These are phyloP conservation scores for Eupleurogrammus muticus DNA, from an alignment of 2,797 vertebrate species.

Conservation along the genomic window DNA sequence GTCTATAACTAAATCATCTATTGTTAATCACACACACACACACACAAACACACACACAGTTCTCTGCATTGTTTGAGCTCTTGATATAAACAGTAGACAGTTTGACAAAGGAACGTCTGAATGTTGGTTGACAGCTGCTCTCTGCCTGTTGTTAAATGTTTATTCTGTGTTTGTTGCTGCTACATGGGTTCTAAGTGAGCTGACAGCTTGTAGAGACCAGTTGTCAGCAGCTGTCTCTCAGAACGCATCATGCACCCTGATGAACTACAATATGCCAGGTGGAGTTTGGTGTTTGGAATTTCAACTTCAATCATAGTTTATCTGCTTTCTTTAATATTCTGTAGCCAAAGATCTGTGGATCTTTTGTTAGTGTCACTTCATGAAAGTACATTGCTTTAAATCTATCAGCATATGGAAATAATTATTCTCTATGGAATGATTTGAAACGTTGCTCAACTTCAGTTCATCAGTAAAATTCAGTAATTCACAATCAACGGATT, in stretches of 20 bases:
- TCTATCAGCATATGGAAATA: no score
- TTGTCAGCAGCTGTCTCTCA: slow-evolving; percentile 55
- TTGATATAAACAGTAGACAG: slow-evolving; percentile 37
- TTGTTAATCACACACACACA: slow-evolving; percentile 45
- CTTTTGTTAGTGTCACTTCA: background rate
- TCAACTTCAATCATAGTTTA: background rate
- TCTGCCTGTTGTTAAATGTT: slow-evolving; percentile 36
- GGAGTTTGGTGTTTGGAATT: background rate
- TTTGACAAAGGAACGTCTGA: slow-evolving; percentile 29
- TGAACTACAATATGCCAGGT: background rate
- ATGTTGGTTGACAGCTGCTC: slow-evolving; percentile 37
- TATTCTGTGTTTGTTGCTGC: slow-evolving; percentile 52
- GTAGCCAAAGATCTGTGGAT: no score
- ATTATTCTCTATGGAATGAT: no score
- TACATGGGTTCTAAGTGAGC: slow-evolving; percentile 26
- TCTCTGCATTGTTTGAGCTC: slow-evolving; percentile 17
- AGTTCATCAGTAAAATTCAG: no score
- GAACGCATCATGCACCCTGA: background rate
- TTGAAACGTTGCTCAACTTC: no score
- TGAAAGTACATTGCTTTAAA: background rate
- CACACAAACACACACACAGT: slow-evolving; percentile 21
- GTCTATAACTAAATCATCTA: slow-evolving; percentile 55
- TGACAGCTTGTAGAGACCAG: slow-evolving; percentile 55
- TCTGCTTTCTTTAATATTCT: background rate
- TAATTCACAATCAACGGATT: no score